A percentile compares a stretch with the other conserved stretches of the same genome.
Evolutionary conservation across 2,888 invertebrate genomes (phyloP).

Genomic region (Ditylenchus weischeri): DNA sequence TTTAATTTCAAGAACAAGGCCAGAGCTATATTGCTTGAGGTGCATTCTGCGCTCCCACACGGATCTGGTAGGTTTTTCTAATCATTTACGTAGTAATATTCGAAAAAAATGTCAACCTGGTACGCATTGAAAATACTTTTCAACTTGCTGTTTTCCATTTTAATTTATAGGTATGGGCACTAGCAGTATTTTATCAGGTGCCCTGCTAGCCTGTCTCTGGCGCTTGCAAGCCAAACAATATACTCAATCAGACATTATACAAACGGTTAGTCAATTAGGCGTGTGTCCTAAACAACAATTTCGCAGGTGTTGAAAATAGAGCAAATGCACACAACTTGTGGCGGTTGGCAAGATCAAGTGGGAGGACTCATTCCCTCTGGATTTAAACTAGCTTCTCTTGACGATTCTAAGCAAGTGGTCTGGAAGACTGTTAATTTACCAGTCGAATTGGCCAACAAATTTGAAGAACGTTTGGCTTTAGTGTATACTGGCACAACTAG

Average conservation of each 20-base stretch:
- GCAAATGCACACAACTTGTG: slow-evolving; percentile 65
- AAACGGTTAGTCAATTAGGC: slow-evolving; percentile 56
- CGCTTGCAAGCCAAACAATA: slow-evolving; percentile 59
- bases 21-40: slow-evolving; percentile 13
- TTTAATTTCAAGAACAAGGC: slow-evolving; percentile 13
- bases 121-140: neutral
- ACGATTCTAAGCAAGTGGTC: neutral
- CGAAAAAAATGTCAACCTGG: neutral
- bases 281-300: neutral
- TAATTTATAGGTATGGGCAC: slow-evolving; percentile 62
- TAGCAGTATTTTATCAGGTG: slow-evolving; percentile 65
- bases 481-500: slow-evolving; percentile 65
- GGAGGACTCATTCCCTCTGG: slow-evolving; percentile 49
- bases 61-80: slow-evolving; percentile 43
- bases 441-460: slow-evolving; percentile 46
- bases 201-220: slow-evolving; percentile 62
- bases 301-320: slow-evolving; percentile 63
- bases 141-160: no score
- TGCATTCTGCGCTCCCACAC: slow-evolving; percentile 42
- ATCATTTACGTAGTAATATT: neutral
- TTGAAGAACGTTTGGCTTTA: slow-evolving; percentile 61
- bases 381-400: slow-evolving; percentile 19
- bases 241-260: slow-evolving; percentile 59
- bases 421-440: slow-evolving; percentile 46
- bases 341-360: slow-evolving; percentile 65